These are phyloP conservation scores for Marmota flaviventris DNA, from an alignment of 2,113 vertebrate genomes.

Conservation along the genomic window DNA sequence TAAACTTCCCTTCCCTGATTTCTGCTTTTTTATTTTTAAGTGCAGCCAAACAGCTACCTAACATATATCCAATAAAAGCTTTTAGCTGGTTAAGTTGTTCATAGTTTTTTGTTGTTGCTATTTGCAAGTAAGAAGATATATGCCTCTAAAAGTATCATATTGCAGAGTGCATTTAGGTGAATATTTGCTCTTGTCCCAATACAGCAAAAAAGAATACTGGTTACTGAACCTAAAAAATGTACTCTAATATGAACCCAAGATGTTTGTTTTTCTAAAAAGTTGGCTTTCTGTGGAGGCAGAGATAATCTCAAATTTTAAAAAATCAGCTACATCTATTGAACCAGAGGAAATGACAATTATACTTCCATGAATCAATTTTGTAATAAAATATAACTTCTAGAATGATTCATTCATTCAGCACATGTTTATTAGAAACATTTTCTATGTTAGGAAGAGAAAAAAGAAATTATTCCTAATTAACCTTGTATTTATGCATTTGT, in stretches of 20 bases:
- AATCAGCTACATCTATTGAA: neutral
- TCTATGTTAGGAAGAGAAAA: constrained; percentile 13
- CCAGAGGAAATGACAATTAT: neutral
- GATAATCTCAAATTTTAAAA: neutral
- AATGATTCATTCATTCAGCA: constrained; percentile 11
- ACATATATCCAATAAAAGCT: neutral
- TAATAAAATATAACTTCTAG: constrained; percentile 28
- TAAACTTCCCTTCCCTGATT: neutral
- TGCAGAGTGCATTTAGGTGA: neutral
- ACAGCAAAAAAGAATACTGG: neutral
- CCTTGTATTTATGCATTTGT: neutral
- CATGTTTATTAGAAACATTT: neutral
- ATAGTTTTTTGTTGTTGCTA: neutral
- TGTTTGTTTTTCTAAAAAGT: constrained; percentile 27
- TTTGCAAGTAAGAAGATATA: neutral
- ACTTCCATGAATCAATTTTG: neutral
- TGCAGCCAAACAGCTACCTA: neutral
- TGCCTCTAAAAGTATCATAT: neutral
- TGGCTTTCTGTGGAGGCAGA: neutral
- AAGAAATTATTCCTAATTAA: constrained; percentile 3
- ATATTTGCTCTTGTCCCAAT: neutral
- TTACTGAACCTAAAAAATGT: neutral
- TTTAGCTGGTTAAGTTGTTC: neutral
- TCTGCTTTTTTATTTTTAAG: neutral
- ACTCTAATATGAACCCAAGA: neutral